Evolutionary conservation across 2,888 invertebrate species (phyloP).

Genomic region (Chymomyza procnemis): DNA sequence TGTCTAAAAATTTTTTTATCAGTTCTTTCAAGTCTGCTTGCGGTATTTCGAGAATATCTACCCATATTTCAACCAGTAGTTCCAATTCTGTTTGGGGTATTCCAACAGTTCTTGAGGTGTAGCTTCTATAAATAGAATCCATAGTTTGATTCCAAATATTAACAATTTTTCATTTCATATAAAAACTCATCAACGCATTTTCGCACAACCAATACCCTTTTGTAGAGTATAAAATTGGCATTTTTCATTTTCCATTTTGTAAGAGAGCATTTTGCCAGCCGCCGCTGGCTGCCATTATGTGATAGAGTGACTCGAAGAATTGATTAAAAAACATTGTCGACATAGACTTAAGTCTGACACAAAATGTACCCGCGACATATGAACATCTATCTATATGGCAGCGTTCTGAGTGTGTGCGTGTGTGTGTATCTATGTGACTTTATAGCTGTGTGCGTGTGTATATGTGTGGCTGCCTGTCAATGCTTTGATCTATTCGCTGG

Average conservation of each 20-base stretch:
- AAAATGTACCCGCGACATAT: not conserved
- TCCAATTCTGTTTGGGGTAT: no score
- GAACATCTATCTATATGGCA: not conserved
- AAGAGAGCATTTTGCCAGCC: conserved; percentile 2
- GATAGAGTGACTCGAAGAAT: conserved; percentile 56
- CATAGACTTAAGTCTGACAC: not conserved
- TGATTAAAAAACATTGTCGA: conserved; percentile 60
- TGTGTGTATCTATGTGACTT: not conserved
- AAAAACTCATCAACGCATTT: no score
- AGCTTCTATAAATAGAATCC: no score
- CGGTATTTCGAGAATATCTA: no score
- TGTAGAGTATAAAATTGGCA: not conserved
- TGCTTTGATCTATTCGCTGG: conserved; percentile 5
- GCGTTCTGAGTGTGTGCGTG: conserved; percentile 1
- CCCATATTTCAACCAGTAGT: no score
- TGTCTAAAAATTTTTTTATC: no score
- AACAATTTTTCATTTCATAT: no score
- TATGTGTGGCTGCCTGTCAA: not conserved
- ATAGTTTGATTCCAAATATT: no score
- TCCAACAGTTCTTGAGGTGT: no score
- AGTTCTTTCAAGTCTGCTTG: no score
- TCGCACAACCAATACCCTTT: not conserved
- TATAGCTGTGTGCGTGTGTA: not conserved
- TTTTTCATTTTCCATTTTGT: conserved; percentile 39
- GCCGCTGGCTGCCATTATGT: conserved; percentile 34